Percentiles rank a stretch among this genome's conserved stretches.
phyloP scores from a whole-genome alignment of 2,113 vertebrate species.

The Henicopernis longicauda region DNA sequence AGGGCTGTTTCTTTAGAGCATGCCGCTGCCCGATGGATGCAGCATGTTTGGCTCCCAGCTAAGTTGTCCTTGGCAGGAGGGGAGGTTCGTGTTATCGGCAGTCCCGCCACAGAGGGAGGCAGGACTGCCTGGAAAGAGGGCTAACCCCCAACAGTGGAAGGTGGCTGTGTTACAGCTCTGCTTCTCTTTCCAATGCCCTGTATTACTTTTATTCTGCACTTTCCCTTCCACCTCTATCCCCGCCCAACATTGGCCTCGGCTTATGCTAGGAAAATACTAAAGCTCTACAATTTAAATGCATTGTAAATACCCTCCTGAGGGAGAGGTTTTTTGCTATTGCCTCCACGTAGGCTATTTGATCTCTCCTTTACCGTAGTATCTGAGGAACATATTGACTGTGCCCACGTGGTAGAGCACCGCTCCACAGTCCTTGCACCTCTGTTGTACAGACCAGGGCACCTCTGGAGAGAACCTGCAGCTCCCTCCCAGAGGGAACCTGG shows the following conservation, averaged over 20 bases:
- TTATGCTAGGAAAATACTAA: not conserved
- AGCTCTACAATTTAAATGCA: not conserved
- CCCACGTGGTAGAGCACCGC: not conserved
- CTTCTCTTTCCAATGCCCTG: not conserved
- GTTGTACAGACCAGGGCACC: not conserved
- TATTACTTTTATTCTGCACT: not conserved
- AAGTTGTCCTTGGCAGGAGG: not conserved
- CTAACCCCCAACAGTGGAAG: not conserved
- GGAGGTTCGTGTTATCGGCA: not conserved
- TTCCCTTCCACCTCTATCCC: not conserved
- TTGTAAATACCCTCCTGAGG: not conserved
- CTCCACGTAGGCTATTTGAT: not conserved
- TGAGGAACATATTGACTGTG: not conserved
- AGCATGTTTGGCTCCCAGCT: accelerated
- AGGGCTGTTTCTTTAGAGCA: not conserved
- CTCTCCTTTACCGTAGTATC: not conserved
- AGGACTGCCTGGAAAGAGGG: not conserved
- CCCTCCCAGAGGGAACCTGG: not conserved
- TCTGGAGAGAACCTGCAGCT: not conserved
- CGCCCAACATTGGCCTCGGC: not conserved
- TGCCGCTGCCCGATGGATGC: accelerated
- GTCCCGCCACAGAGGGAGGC: accelerated
- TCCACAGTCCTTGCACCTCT: not conserved
- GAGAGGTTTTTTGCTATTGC: not conserved
- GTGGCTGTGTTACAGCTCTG: not conserved